Conservation (phyloP, 2,888 invertebrate genomes). For the Drosophila eohydei region DNA sequence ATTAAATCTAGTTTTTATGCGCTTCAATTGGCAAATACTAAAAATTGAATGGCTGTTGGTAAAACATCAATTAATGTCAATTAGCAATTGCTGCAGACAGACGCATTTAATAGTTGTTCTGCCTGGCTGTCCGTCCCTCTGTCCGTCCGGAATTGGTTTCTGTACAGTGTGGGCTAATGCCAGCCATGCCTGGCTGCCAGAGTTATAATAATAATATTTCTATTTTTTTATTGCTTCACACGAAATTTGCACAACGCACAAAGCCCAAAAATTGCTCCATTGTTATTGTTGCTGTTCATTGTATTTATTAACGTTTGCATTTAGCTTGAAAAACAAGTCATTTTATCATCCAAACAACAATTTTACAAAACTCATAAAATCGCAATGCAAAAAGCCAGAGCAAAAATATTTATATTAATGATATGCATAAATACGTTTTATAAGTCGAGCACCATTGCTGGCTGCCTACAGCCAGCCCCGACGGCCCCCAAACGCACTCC, state of each 20-base stretch:
- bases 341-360: conserved; percentile 58
- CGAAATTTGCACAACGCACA: conserved; percentile 27
- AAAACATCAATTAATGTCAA: conserved; percentile 16
- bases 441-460: conserved; percentile 34
- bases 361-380: conserved; percentile 69
- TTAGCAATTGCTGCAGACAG: conserved; percentile 6
- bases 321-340: conserved; percentile 54
- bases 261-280: conserved; percentile 15
- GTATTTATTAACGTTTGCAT: conserved; percentile 39
- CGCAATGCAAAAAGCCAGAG: conserved; percentile 54
- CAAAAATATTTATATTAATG: conserved; percentile 74
- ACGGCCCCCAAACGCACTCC: background rate
- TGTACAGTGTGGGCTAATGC: conserved; percentile 4
- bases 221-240: conserved; percentile 35
- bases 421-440: conserved; percentile 60
- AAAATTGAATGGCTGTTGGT: conserved; percentile 6
- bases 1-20: background rate
- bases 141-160: conserved; percentile 13
- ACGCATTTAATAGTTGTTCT: background rate
- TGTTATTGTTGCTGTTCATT: conserved; percentile 26
- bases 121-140: background rate
- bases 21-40: background rate
- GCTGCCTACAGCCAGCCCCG: background rate
- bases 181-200: background rate
- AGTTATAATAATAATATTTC: conserved; percentile 26